Percentiles rank a stretch among this genome's conserved stretches.
Conservation (phyloP, 2,797 vertebrate genomes). For the Clarias fuscus region DNA sequence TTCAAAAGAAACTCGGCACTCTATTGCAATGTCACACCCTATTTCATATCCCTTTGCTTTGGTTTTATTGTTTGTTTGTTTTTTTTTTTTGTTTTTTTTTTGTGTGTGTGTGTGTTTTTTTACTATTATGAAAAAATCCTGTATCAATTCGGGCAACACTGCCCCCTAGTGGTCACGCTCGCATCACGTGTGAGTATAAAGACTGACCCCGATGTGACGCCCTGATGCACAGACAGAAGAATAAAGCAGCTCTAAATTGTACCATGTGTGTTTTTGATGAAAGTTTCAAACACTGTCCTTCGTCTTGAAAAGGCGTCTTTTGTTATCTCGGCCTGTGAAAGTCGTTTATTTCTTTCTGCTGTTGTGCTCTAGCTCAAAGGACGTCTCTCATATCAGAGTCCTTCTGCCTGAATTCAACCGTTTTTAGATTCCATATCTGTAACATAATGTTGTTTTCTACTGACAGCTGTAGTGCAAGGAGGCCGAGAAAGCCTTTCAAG, state of each 20-base stretch:
- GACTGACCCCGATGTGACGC: not conserved
- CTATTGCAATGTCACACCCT: not conserved
- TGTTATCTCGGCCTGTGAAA: not conserved
- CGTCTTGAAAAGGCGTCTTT: conserved; percentile 10
- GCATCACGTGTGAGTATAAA: not conserved
- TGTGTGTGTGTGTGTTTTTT: not conserved
- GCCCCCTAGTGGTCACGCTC: not conserved
- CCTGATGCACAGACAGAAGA: not conserved
- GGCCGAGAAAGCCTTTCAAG: conserved; percentile 10
- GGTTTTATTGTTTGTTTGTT: not conserved
- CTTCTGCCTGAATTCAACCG: conserved; percentile 3
- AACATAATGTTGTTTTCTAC: conserved; percentile 21
- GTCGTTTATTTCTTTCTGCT: not conserved
- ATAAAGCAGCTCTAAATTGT: not conserved
- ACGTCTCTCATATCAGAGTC: not conserved
- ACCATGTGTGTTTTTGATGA: not conserved
- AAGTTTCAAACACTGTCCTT: conserved; percentile 1
- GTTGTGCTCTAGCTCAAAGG: not conserved
- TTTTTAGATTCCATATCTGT: conserved; percentile 2
- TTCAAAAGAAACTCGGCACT: not conserved
- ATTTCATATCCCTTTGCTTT: not conserved
- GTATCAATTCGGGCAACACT: not conserved
- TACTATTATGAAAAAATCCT: not conserved
- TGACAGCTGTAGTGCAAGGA: conserved; percentile 18
- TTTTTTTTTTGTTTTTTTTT: too few species aligned